These are phyloP conservation scores for Penaeus indicus DNA, from an alignment of 1,140 invertebrate genomes.

Conservation along the genomic window DNA sequence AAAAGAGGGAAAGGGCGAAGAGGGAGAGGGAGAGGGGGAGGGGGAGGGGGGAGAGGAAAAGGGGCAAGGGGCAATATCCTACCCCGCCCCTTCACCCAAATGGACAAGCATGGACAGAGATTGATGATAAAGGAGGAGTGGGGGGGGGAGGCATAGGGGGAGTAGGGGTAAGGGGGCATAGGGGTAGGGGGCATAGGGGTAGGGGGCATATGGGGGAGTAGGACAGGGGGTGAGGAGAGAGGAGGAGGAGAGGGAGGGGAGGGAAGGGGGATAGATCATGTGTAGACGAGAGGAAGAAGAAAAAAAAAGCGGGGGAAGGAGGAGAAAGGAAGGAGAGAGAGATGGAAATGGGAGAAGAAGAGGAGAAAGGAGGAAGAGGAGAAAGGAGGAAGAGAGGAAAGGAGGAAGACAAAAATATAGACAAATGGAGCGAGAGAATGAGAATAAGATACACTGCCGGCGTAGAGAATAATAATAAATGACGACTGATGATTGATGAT, in stretches of 20 bases:
- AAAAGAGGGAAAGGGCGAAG: not conserved
- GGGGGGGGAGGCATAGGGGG: not conserved
- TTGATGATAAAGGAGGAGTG: too few species aligned
- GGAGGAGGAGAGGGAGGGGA: not conserved
- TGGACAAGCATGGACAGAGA: too few species aligned
- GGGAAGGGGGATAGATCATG: not conserved
- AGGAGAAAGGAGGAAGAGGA: not conserved
- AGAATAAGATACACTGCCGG: constrained; percentile 1
- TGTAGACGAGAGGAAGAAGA: not conserved
- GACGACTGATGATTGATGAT: not conserved
- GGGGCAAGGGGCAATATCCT: not conserved
- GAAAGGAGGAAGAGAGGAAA: not conserved
- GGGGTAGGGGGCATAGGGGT: not conserved
- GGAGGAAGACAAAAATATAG: not conserved
- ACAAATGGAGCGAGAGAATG: constrained; percentile 5
- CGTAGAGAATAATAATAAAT: constrained; percentile 11
- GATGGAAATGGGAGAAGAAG: too few species aligned
- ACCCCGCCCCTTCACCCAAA: too few species aligned
- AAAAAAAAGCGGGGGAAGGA: not conserved
- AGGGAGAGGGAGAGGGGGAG: not conserved
- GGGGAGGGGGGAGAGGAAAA: not conserved
- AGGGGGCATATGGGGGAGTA: not conserved
- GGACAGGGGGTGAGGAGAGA: not conserved
- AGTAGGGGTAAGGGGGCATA: not conserved
- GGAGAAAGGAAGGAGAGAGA: not conserved